Evolutionary conservation across 2,888 invertebrate species (phyloP).

Genomic region (Capitulum mitella): DNA sequence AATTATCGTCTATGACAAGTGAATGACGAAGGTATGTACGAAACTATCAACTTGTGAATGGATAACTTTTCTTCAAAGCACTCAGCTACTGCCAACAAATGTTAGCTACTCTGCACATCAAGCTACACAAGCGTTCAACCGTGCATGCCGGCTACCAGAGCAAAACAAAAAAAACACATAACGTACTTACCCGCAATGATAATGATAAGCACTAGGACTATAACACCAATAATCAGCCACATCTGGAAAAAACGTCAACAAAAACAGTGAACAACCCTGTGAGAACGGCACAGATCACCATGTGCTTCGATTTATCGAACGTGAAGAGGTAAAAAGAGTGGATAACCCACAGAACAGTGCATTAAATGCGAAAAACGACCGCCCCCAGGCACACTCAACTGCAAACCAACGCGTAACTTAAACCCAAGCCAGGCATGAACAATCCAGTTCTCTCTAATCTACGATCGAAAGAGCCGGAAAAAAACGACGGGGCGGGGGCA

Average conservation of each 20-base stretch:
- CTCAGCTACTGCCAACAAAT: too few relatives aligned
- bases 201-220: constrained; percentile 70
- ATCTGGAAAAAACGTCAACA: constrained; percentile 49
- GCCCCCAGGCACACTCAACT: not conserved
- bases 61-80: too few relatives aligned
- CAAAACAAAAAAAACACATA: constrained; percentile 27
- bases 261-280: not conserved
- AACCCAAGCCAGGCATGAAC: not conserved
- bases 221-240: constrained; percentile 86
- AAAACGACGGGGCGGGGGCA: not conserved
- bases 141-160: not conserved
- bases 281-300: not conserved
- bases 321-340: not conserved
- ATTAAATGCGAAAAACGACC: not conserved
- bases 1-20: too few relatives aligned
- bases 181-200: constrained; percentile 67
- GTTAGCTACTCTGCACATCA: too few relatives aligned
- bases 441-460: not conserved
- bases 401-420: not conserved
- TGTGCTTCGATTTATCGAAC: not conserved
- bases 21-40: too few relatives aligned
- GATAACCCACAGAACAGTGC: not conserved
- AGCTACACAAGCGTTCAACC: not conserved
- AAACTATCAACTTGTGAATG: too few relatives aligned
- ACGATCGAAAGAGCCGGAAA: not conserved